Evolutionary conservation across 2,113 vertebrate genomes (phyloP).

Genomic region (Siniperca knerii): DNA sequence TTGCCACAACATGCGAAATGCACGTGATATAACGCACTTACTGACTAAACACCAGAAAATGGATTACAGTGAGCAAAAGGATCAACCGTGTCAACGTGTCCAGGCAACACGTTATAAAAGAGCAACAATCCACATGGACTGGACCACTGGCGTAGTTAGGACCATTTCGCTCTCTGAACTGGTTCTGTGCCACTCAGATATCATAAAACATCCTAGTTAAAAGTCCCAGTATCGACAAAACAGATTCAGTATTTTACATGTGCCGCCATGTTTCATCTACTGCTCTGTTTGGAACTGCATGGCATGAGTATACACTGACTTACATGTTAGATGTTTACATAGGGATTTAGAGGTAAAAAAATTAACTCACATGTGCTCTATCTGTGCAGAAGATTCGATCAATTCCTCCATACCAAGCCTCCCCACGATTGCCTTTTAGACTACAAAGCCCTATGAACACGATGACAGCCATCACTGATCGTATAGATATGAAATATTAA

Average conservation of each 20-base stretch:
- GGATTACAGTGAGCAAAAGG: constrained; percentile 74
- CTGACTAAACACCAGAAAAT: constrained; percentile 68
- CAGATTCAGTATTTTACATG: constrained; percentile 25
- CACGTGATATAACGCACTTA: constrained; percentile 52
- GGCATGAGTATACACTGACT: background rate
- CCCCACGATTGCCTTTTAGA: constrained; percentile 43
- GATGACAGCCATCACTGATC: constrained; percentile 62
- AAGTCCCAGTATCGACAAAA: constrained; percentile 23
- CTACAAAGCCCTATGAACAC: constrained; percentile 58
- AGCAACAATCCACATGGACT: constrained; percentile 58
- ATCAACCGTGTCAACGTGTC: constrained; percentile 59
- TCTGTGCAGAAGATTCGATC: constrained; percentile 11
- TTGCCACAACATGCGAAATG: constrained; percentile 13
- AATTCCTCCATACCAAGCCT: constrained; percentile 16
- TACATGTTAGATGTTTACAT: constrained; percentile 23
- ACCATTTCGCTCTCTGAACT: constrained; percentile 14
- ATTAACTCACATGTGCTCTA: background rate
- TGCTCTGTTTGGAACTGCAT: background rate
- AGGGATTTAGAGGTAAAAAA: constrained; percentile 44
- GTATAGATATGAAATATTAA: constrained; percentile 70
- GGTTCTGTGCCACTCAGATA: constrained; percentile 42
- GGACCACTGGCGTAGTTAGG: constrained; percentile 37
- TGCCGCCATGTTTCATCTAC: constrained; percentile 3
- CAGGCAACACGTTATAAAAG: constrained; percentile 71
- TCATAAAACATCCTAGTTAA: constrained; percentile 10